Evolutionary conservation across 2,113 vertebrate species (phyloP).

Genomic region (Sarotherodon lohbergeri): DNA sequence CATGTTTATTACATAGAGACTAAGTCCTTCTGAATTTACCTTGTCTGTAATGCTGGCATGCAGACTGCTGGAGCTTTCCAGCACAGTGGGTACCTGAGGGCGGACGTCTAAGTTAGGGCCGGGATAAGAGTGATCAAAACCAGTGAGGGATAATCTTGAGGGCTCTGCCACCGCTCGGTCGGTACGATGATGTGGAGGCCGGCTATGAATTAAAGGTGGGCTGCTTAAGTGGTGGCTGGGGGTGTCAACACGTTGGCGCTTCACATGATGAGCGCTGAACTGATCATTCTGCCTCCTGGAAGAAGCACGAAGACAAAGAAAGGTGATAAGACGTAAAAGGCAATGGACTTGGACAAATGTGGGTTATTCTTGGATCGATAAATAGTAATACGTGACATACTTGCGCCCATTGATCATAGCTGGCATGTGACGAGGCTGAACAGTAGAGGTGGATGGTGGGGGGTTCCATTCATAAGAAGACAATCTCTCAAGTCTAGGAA

Average conservation of each 20-base stretch:
- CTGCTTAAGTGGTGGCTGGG: constrained; percentile 30
- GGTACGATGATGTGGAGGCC: neutral
- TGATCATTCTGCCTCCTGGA: constrained; percentile 79
- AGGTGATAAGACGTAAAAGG: neutral
- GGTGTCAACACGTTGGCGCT: constrained; percentile 78
- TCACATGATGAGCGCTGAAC: constrained; percentile 58
- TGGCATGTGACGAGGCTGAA: neutral
- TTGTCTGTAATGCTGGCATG: constrained; percentile 75
- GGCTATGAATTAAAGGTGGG: neutral
- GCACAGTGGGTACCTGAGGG: constrained; percentile 31
- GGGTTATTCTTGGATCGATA: neutral
- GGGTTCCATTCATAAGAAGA: constrained; percentile 52
- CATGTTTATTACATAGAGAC: neutral
- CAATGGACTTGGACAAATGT: neutral
- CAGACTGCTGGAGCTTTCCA: constrained; percentile 51
- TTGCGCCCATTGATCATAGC: constrained; percentile 30
- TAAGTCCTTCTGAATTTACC: constrained; percentile 61
- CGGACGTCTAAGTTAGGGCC: neutral
- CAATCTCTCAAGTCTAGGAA: constrained; percentile 5
- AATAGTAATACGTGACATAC: constrained; percentile 23
- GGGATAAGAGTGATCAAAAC: constrained; percentile 15
- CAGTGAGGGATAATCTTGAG: neutral
- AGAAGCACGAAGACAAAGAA: neutral
- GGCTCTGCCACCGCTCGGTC: neutral
- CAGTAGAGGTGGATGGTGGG: neutral